phyloP scores from a whole-genome alignment of 2,888 invertebrate species.

The Molorchus minor region DNA sequence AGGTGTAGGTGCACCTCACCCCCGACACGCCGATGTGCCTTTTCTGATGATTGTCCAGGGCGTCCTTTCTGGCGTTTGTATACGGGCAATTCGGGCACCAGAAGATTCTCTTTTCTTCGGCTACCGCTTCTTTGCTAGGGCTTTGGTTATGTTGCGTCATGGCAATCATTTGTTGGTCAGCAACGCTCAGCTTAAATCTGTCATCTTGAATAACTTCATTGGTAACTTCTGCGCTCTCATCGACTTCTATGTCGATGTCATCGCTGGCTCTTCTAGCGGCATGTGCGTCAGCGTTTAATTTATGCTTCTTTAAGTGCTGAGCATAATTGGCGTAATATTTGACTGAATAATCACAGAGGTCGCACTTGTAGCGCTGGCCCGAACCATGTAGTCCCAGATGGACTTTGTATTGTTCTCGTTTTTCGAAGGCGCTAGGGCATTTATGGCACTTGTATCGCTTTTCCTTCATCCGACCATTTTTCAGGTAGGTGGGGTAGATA shows the following conservation, averaged over 20 bases:
- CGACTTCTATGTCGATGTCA: conserved; percentile 54
- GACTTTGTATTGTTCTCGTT: conserved; percentile 83
- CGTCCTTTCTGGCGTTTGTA: conserved; percentile 76
- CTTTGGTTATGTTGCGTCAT: conserved; percentile 65
- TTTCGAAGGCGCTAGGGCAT: conserved; percentile 89
- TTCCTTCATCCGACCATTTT: conserved; percentile 78
- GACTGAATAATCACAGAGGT: conserved; percentile 87
- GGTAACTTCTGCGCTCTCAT: conserved; percentile 51
- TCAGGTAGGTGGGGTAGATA: conserved; percentile 77
- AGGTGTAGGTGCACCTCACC: conserved; percentile 70
- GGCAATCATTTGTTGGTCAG: conserved; percentile 72
- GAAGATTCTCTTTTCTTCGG: conserved; percentile 71
- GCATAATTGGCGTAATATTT: conserved; percentile 86
- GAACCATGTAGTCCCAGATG: conserved; percentile 86
- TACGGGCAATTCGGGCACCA: conserved; percentile 84
- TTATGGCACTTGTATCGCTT: conserved; percentile 85
- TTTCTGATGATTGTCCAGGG: conserved; percentile 78
- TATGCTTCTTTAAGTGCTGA: conserved; percentile 84
- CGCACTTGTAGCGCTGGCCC: conserved; percentile 83
- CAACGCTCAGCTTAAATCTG: conserved; percentile 68
- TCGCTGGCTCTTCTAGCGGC: conserved; percentile 65
- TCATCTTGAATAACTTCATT: conserved; percentile 49
- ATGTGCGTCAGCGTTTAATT: conserved; percentile 74
- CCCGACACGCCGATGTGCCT: conserved; percentile 74
- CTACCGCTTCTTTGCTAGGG: conserved; percentile 12